These are phyloP conservation scores for Ericerus pela DNA, from an alignment of 1,140 invertebrate species.

Conservation along the genomic window DNA sequence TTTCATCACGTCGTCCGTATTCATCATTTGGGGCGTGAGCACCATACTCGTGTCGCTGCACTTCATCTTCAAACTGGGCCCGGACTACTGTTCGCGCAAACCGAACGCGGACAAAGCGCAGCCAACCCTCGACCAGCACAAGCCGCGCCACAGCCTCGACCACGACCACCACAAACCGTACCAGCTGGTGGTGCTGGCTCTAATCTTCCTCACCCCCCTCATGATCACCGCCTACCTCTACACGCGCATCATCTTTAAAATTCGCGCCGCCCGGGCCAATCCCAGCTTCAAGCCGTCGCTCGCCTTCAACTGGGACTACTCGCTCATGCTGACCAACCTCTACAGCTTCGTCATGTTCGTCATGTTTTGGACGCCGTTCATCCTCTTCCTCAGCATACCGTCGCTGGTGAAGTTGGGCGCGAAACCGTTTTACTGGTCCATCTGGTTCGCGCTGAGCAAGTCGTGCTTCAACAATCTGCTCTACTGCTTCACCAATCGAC, in stretches of 20 bases:
- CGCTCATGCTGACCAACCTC: slow-evolving; percentile 45
- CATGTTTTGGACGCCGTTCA: slow-evolving; percentile 52
- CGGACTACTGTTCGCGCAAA: slow-evolving; percentile 44
- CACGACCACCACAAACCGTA: slow-evolving; percentile 32
- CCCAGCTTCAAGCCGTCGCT: slow-evolving; percentile 44
- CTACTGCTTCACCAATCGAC: slow-evolving; percentile 46
- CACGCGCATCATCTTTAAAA: slow-evolving; percentile 20
- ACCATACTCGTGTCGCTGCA: slow-evolving; percentile 35
- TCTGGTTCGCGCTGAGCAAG: slow-evolving; percentile 51
- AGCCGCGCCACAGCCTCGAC: too few species aligned
- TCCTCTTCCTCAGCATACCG: slow-evolving; percentile 37
- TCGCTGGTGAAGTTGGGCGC: slow-evolving; percentile 35
- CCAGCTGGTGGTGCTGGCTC: slow-evolving; percentile 36
- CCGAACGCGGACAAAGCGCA: too few species aligned
- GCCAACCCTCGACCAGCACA: too few species aligned
- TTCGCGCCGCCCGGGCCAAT: slow-evolving; percentile 33
- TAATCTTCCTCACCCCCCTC: slow-evolving; percentile 36
- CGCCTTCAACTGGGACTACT: slow-evolving; percentile 46
- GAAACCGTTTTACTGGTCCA: slow-evolving; percentile 42
- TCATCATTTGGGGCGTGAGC: slow-evolving; percentile 37
- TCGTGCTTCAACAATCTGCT: slow-evolving; percentile 50
- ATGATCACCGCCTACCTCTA: slow-evolving; percentile 30
- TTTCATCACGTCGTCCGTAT: slow-evolving; percentile 36
- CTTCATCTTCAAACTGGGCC: slow-evolving; percentile 35
- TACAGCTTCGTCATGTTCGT: slow-evolving; percentile 46